These are phyloP conservation scores for Pegoplata infirma DNA, from an alignment of 2,888 invertebrate genomes.

Conservation along the genomic window DNA sequence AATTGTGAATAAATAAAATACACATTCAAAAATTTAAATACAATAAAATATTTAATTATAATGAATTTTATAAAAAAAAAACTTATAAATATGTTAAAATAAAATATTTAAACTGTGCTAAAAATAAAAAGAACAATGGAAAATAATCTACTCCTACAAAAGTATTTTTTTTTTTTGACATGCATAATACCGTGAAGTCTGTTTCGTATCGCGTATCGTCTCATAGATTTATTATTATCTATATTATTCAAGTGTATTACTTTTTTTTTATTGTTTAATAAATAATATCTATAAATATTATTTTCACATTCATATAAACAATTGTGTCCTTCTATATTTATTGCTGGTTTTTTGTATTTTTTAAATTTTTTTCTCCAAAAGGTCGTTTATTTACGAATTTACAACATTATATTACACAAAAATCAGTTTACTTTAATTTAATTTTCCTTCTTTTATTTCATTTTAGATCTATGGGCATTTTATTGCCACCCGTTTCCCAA, in stretches of 20 bases:
- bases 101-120: neutral
- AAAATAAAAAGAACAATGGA: neutral
- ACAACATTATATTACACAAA: neutral
- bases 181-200: too few species aligned
- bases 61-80: neutral
- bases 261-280: neutral
- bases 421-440: neutral
- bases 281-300: too few species aligned
- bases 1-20: neutral
- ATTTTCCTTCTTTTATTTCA: slow-evolving; percentile 4
- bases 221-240: neutral
- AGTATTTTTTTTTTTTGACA: too few species aligned
- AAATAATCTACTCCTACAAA: neutral
- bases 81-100: neutral
- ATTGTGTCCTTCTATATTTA: neutral
- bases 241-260: neutral
- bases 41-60: neutral
- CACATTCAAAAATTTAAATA: neutral
- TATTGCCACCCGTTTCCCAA: slow-evolving; percentile 78
- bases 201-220: neutral
- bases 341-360: too few species aligned
- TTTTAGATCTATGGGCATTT: slow-evolving; percentile 78
- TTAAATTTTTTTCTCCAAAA: too few species aligned
- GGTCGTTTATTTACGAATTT: neutral
- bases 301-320: neutral